Base-by-base conservation (phyloP, 2,888 invertebrate species). In the Drosophila neonasuta region DNA sequence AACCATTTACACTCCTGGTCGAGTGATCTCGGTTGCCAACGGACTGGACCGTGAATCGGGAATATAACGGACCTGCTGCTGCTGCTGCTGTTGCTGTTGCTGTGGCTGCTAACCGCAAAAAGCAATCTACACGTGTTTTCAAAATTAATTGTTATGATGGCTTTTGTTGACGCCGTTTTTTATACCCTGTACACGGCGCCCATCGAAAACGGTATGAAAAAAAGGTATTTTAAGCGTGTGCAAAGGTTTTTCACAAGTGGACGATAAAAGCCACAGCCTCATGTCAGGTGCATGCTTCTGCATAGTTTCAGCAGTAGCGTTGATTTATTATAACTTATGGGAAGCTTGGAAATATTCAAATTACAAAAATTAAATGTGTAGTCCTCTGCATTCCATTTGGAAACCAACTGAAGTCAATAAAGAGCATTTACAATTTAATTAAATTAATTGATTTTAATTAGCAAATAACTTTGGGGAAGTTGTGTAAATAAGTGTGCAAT, bases 81-180 rank as follows among this genome's bases (percentile, higher is more conserved):
- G 58, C 50, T 50, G 56, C 54, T 61, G 34, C 55, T 51, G 58
- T 62, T 64, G 69, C 56, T 57, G 36, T 48, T 58, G 54, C 39
- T 71, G 71, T 71, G 61, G 79, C 74, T 69, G 80, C 83, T 82
- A 84, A 87, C 86, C 85, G 79, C 86, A 84, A 85, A 86, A 88
- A 86, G 86, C 88, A 88, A 88, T 86, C 87, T 87, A 86, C 86
- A 86, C 88, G 86, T 88, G 86, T 88, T 86, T 86, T 83, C 71
- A 68, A 86, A 86, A 87, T 82, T 86, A 86, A 86, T 85, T 88
- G 87, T 80, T 85, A 80, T 88, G 80, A 86, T 88, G 87, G 86
- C 79, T 79, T 83, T 77, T 82, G 87, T 84, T 86, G 82, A 79
- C 78, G 82, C 79, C 71, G 68, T 81, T 79, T 84, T 79, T 81